Percentiles rank a stretch among this genome's conserved stretches.
Evolutionary conservation across 2,888 invertebrate genomes (phyloP).

Genomic region (Colostygia pectinataria): DNA sequence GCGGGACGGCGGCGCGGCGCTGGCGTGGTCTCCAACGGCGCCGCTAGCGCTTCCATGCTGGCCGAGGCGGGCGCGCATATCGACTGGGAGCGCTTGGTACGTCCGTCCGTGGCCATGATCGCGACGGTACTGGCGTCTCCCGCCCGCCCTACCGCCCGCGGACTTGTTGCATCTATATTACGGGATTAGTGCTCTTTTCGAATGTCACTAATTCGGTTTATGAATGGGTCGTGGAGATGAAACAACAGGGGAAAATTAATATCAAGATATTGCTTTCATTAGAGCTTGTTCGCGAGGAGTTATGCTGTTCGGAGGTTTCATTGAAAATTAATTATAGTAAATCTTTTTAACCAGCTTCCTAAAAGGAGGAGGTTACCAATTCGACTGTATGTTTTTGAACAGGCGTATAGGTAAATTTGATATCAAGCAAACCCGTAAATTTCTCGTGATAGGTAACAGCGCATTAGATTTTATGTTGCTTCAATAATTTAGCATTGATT

Average conservation of each 20-base stretch:
- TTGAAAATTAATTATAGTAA: too few relatives aligned
- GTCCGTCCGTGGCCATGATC: conserved; percentile 85
- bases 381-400: too few relatives aligned
- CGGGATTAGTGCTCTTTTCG: conserved; percentile 57
- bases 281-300: too few relatives aligned
- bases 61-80: conserved; percentile 87
- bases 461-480: conserved; percentile 20
- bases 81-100: conserved; percentile 88
- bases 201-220: conserved; percentile 58
- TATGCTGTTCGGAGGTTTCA: background rate
- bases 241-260: background rate
- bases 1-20: conserved; percentile 86
- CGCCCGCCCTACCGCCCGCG: conserved; percentile 45
- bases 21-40: conserved; percentile 80
- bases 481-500: conserved; percentile 32
- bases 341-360: too few relatives aligned
- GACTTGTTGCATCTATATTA: conserved; percentile 72
- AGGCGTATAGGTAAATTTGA: too few relatives aligned
- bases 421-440: conserved; percentile 24
- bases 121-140: conserved; percentile 70
- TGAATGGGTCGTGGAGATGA: conserved; percentile 39
- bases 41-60: conserved; percentile 86
- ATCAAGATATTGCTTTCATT: conserved; percentile 2
- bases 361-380: too few relatives aligned
- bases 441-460: conserved; percentile 27